Percentiles rank a stretch among this genome's conserved stretches.
phyloP scores from a whole-genome alignment of 1,140 invertebrate genomes.

The Callitettix versicolor region DNA sequence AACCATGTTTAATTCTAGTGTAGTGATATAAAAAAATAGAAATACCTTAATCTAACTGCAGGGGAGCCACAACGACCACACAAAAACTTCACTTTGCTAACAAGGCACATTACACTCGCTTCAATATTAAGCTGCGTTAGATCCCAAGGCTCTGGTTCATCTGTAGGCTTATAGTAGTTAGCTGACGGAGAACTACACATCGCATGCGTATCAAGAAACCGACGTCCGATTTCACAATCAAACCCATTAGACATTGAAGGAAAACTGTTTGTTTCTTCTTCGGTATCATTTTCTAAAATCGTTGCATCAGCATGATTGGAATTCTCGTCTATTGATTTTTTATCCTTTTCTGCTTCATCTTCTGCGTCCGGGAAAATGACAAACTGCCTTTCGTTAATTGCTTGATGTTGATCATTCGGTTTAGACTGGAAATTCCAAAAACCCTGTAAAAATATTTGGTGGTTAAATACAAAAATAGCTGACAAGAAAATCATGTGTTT shows the following conservation, averaged over 20 bases:
- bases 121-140: constrained; percentile 81
- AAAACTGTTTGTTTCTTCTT: constrained; percentile 9
- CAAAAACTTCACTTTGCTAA: constrained; percentile 66
- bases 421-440: constrained; percentile 23
- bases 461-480: too few species aligned
- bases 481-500: too few species aligned
- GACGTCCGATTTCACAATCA: constrained; percentile 29
- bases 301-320: constrained; percentile 13
- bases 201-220: constrained; percentile 57
- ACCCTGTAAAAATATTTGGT: background rate
- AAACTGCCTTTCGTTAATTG: constrained; percentile 33
- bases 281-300: background rate
- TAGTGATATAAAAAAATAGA: too few species aligned
- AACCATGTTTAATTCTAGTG: too few species aligned
- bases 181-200: constrained; percentile 68
- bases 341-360: constrained; percentile 18
- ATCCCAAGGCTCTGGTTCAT: constrained; percentile 81
- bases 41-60: constrained; percentile 43
- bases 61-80: constrained; percentile 61
- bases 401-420: constrained; percentile 5
- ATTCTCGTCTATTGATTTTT: constrained; percentile 22
- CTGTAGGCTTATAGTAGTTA: constrained; percentile 70
- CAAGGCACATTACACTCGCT: constrained; percentile 76
- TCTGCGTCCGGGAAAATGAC: constrained; percentile 36
- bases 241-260: constrained; percentile 17